Evolutionary conservation across 2,113 vertebrate genomes (phyloP).

Genomic region (Sinocyclocheilus anshuiensis): DNA sequence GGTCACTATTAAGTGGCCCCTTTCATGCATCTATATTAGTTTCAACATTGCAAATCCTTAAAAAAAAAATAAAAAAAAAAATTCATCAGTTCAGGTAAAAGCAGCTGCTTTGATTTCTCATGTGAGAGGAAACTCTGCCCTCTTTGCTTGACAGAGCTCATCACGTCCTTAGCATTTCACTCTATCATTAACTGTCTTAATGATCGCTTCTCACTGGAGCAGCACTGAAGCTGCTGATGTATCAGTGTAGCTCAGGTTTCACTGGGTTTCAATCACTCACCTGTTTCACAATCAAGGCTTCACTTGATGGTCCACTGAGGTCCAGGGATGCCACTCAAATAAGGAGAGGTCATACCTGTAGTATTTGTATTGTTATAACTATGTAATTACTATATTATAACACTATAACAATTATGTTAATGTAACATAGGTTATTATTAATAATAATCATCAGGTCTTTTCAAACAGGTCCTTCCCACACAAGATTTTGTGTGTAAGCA

Average conservation of each 20-base stretch:
- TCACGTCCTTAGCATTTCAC: constrained; percentile 60
- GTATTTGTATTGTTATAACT: background rate
- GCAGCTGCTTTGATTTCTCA: constrained; percentile 55
- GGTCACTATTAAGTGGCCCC: too few species aligned
- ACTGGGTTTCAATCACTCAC: constrained; percentile 53
- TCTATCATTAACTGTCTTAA: constrained; percentile 63
- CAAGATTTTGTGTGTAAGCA: too few species aligned
- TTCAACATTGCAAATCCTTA: background rate
- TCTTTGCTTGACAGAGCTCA: constrained; percentile 48
- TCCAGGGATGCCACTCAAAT: constrained; percentile 11
- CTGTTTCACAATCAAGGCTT: constrained; percentile 26
- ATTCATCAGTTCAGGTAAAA: constrained; percentile 30
- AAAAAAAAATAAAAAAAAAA: background rate
- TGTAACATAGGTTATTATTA: background rate
- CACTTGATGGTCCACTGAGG: constrained; percentile 22
- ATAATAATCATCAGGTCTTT: background rate
- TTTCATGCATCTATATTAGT: constrained; percentile 9
- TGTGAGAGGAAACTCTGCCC: constrained; percentile 52
- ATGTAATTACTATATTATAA: constrained; percentile 7
- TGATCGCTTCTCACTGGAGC: constrained; percentile 72
- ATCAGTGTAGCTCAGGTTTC: constrained; percentile 66
- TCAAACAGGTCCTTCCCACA: background rate
- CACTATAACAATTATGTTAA: background rate
- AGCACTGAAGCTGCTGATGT: constrained; percentile 75
- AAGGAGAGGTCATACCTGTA: background rate